Base-by-base conservation (phyloP, 2,888 invertebrate genomes). In the Amphipyra berbera region DNA sequence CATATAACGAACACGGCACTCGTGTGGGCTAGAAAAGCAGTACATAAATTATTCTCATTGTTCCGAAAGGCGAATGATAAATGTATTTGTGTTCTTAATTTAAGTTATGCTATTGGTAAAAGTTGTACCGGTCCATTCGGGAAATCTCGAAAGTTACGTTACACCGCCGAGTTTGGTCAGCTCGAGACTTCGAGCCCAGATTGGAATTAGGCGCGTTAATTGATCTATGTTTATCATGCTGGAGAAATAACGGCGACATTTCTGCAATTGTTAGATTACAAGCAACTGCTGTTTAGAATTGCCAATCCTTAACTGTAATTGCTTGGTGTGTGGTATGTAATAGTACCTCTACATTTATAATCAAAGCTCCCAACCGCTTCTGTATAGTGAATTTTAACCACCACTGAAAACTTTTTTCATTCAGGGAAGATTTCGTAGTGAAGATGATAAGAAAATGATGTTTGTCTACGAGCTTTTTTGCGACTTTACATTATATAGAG, bases 31-130 rank as follows among this genome's bases (percentile, higher is more conserved):
- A 88, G 83, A 87, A 89, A 86, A 86, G 86, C 86, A 82, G 77
- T 76, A 84, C 84, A 90, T 90, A 88, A 91, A 91, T 90, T 85
- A 88, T 82, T 79, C 82, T 86, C 85, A 90, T 90, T 90, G 89
- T 91, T 89, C 86, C 83, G 85, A 89, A 88, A 85, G 88, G 83
- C 82, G 82, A 81, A 90, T 90, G 90, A 90, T 90, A 88, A 89
- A 90, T 90, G 88, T 84, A 84, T 86, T 82, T 81, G 76, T 82
- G 81, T 80, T 86, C 84, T 87, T 85, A 87, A 88, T 86, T 88
- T 83, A 83, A 82, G 65, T 69, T 69, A 66, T 75, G 61, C 73
- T 82, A 81, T 84, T 72, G 79, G 83, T 84, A 86, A 87, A 87
- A 89, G 84, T 84, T 77, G 81, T 80, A 81, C 80, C 73, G 72